A percentile compares a stretch with the other conserved stretches of the same genome.
These are phyloP conservation scores for Mimas tiliae DNA, from an alignment of 2,888 invertebrate genomes.

Conservation along the genomic window DNA sequence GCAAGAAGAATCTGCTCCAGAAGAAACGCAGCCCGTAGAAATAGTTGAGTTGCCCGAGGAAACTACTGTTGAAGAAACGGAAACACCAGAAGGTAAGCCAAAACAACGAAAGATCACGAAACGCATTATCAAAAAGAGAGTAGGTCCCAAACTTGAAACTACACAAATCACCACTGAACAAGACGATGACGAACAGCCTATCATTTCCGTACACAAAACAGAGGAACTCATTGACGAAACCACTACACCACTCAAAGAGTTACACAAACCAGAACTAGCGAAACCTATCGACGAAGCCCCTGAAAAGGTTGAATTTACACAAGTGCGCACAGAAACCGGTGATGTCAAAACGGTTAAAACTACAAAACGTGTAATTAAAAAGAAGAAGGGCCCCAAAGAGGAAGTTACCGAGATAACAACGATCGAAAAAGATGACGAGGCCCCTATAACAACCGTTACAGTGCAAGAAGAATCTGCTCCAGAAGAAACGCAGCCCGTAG, in stretches of 20 bases:
- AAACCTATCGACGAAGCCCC: constrained; percentile 53
- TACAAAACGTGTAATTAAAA: constrained; percentile 73
- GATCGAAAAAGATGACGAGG: constrained; percentile 61
- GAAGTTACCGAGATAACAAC: constrained; percentile 73
- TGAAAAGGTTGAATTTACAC: constrained; percentile 56
- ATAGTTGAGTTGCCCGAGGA: not conserved
- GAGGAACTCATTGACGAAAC: constrained; percentile 43
- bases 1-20: constrained; percentile 39
- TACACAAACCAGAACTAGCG: constrained; percentile 37
- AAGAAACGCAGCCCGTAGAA: not conserved
- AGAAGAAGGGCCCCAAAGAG: constrained; percentile 66
- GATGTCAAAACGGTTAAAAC: constrained; percentile 56
- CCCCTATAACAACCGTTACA: constrained; percentile 52
- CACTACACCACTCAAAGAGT: constrained; percentile 32
- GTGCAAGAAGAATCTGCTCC: constrained; percentile 57
- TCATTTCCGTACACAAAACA: constrained; percentile 43
- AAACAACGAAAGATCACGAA: constrained; percentile 51
- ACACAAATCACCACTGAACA: constrained; percentile 34
- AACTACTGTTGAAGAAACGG: not conserved
- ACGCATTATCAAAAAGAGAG: constrained; percentile 47
- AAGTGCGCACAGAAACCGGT: constrained; percentile 60
- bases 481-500: constrained; percentile 49
- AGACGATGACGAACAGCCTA: constrained; percentile 42
- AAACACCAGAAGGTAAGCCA: constrained; percentile 36
- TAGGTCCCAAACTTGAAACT: constrained; percentile 44